phyloP scores from a whole-genome alignment of 2,888 invertebrate species.

The Copidosoma aretas region DNA sequence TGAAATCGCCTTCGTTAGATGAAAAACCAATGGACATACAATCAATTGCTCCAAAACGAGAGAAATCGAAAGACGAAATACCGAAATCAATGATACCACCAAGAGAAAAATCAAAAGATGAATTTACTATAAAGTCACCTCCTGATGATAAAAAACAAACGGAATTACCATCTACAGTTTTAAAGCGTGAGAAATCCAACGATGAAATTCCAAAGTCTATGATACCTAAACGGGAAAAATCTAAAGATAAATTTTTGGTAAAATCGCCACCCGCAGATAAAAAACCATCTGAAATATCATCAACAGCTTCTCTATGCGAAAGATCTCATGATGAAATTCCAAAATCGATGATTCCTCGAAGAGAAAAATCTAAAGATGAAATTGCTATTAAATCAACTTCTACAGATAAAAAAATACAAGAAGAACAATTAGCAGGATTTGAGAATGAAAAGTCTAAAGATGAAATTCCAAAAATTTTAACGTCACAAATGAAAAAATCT shows the following conservation, averaged over 20 bases:
- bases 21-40: conserved; percentile 1
- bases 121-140: conserved; percentile 14
- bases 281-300: no score
- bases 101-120: conserved; percentile 24
- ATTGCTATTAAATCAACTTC: conserved; percentile 12
- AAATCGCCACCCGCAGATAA: not conserved
- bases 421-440: not conserved
- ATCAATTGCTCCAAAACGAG: not conserved
- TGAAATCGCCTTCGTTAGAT: conserved; percentile 2
- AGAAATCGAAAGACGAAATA: conserved; percentile 21
- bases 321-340: conserved; percentile 11
- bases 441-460: conserved; percentile 6
- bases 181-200: conserved; percentile 19
- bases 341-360: conserved; percentile 19
- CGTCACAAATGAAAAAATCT: conserved; percentile 21
- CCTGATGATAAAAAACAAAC: not conserved
- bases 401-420: not conserved
- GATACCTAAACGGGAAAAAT: conserved; percentile 5
- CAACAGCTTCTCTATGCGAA: not conserved
- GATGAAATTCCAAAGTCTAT: conserved; percentile 24
- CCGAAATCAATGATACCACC: conserved; percentile 22
- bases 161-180: not conserved
- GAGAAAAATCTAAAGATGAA: conserved; percentile 31
- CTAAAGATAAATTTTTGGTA: conserved; percentile 8
- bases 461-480: conserved; percentile 21